phyloP scores from a whole-genome alignment of 2,888 invertebrate genomes.

The Hoplodrina blanda region DNA sequence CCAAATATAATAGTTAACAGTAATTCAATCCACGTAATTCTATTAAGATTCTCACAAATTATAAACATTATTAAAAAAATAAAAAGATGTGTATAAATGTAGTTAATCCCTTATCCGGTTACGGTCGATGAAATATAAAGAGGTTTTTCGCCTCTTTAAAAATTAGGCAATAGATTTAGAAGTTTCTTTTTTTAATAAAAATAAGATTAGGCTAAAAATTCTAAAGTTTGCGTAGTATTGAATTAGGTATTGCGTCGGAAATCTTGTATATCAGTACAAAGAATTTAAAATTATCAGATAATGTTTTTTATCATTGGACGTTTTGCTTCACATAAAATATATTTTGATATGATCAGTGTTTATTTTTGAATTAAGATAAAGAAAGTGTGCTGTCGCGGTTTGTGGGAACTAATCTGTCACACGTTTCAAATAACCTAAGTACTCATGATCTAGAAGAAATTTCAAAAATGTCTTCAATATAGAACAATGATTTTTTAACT shows the following conservation, averaged over 20 bases:
- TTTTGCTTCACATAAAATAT: slow-evolving; percentile 81
- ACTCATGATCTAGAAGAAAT: slow-evolving; percentile 57
- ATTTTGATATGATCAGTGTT: slow-evolving; percentile 85
- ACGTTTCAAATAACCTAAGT: slow-evolving; percentile 51
- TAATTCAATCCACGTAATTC: slow-evolving; percentile 3
- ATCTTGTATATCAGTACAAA: slow-evolving; percentile 90
- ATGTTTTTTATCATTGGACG: slow-evolving; percentile 74
- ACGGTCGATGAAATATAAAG: slow-evolving; percentile 58
- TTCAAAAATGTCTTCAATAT: slow-evolving; percentile 65
- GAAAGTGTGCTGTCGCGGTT: slow-evolving; percentile 64
- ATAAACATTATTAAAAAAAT: slow-evolving; percentile 23
- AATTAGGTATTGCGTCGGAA: slow-evolving; percentile 76
- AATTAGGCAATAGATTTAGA: slow-evolving; percentile 74
- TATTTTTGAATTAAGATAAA: slow-evolving; percentile 74
- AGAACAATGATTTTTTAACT: slow-evolving; percentile 59
- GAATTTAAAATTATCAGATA: slow-evolving; percentile 76
- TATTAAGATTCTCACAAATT: slow-evolving; percentile 26
- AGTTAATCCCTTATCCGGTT: slow-evolving; percentile 66
- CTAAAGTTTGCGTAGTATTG: slow-evolving; percentile 76
- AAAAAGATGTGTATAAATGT: slow-evolving; percentile 65
- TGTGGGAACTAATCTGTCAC: slow-evolving; percentile 64
- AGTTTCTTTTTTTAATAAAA: slow-evolving; percentile 72
- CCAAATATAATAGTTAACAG: slow-evolving; percentile 35
- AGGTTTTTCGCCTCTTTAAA: slow-evolving; percentile 73
- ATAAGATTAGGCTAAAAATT: slow-evolving; percentile 82